Evolutionary conservation across 2,113 vertebrate genomes (phyloP).

Genomic region (Chaetops frenatus): DNA sequence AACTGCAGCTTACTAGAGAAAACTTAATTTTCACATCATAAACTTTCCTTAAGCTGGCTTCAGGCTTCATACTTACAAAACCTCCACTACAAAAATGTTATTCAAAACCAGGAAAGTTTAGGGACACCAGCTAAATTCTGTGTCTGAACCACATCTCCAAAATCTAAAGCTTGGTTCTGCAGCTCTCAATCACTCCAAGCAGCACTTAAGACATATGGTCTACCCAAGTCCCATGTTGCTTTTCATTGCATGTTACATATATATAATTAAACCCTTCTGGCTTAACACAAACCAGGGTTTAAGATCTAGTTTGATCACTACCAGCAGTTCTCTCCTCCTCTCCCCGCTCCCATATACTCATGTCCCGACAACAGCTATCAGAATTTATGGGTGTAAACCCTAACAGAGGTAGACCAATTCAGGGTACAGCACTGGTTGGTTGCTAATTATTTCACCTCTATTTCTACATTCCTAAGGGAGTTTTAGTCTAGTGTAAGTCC

Average conservation of each 20-base stretch:
- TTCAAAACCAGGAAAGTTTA: slow-evolving; percentile 21
- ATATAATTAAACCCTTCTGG: background rate
- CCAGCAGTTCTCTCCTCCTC: background rate
- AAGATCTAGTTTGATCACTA: background rate
- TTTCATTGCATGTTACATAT: background rate
- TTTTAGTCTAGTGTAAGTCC: background rate
- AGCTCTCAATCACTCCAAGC: background rate
- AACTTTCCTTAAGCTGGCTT: slow-evolving; percentile 53
- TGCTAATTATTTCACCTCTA: background rate
- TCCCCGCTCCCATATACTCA: background rate
- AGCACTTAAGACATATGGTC: background rate
- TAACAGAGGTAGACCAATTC: background rate
- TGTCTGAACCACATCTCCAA: background rate
- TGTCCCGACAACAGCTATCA: background rate
- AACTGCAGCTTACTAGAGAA: slow-evolving; percentile 62
- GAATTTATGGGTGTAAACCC: background rate
- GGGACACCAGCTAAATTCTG: slow-evolving; percentile 6
- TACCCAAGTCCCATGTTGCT: background rate
- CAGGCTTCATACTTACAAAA: slow-evolving; percentile 43
- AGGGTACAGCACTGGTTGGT: background rate
- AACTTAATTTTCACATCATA: slow-evolving; percentile 67
- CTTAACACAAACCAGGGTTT: background rate
- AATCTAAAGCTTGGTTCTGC: background rate
- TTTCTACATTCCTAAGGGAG: background rate
- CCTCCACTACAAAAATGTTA: slow-evolving; percentile 39